A percentile compares a stretch with the other conserved stretches of the same genome.
These are phyloP conservation scores for Hiodon tergisus DNA, from an alignment of 2,113 vertebrate species.

Conservation along the genomic window DNA sequence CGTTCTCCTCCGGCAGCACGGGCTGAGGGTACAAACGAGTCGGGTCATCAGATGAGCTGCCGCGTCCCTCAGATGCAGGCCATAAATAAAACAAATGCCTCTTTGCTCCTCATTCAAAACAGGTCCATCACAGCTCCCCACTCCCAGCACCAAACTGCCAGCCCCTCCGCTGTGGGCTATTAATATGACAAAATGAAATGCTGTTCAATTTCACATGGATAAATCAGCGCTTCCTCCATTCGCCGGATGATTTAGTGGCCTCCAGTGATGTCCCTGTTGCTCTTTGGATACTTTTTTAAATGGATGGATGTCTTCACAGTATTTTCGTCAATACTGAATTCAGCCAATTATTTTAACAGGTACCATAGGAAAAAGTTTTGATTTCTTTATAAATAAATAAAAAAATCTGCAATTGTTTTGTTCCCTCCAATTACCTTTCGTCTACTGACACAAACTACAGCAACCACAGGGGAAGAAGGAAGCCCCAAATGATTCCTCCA, in stretches of 20 bases:
- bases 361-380: not conserved
- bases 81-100: not conserved
- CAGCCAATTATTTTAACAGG: not conserved
- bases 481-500: too few relatives aligned
- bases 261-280: not conserved
- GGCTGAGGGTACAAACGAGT: not conserved
- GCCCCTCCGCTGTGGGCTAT: not conserved
- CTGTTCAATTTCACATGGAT: not conserved
- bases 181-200: slow-evolving; percentile 13
- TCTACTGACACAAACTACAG: too few relatives aligned
- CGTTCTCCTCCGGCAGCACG: not conserved
- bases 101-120: not conserved
- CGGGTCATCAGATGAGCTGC: not conserved
- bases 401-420: not conserved
- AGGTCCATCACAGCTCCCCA: not conserved
- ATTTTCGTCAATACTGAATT: not conserved
- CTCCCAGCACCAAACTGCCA: not conserved
- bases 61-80: not conserved
- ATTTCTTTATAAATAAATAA: not conserved
- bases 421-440: too few relatives aligned
- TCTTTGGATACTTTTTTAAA: not conserved
- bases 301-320: not conserved
- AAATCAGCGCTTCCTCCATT: not conserved
- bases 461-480: too few relatives aligned
- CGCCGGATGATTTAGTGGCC: not conserved